These are phyloP conservation scores for Morinoia aosen DNA, from an alignment of 2,888 invertebrate species.

Conservation along the genomic window DNA sequence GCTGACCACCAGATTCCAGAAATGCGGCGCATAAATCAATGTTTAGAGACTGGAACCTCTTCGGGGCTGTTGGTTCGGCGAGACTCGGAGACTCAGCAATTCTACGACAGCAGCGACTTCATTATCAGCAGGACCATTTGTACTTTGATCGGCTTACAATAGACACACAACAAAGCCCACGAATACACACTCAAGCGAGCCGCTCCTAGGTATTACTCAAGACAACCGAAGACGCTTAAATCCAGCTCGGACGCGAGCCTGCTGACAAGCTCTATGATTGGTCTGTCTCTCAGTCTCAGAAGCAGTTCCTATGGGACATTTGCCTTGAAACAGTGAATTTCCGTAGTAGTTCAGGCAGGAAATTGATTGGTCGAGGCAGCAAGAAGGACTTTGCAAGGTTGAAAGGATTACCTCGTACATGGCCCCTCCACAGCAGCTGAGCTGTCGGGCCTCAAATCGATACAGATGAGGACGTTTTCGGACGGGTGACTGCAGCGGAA, in stretches of 20 bases:
- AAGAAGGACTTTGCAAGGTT: constrained; percentile 49
- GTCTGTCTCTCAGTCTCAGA: constrained; percentile 41
- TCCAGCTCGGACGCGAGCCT: neutral
- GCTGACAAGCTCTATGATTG: constrained; percentile 45
- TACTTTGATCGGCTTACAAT: constrained; percentile 48
- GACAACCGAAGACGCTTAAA: constrained; percentile 42
- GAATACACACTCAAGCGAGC: constrained; percentile 23
- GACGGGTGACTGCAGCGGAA: neutral
- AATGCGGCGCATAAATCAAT: neutral
- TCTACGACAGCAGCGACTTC: neutral
- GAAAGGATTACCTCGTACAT: constrained; percentile 40
- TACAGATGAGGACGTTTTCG: constrained; percentile 27
- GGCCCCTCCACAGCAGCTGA: neutral
- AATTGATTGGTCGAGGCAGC: constrained; percentile 48
- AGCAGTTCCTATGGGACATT: constrained; percentile 31
- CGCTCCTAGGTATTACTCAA: constrained; percentile 20
- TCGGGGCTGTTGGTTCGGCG: constrained; percentile 1
- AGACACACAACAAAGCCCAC: constrained; percentile 40
- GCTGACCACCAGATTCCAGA: constrained; percentile 22
- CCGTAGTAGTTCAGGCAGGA: constrained; percentile 42
- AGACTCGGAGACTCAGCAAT: neutral
- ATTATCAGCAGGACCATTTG: constrained; percentile 46
- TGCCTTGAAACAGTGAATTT: constrained; percentile 51
- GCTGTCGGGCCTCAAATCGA: constrained; percentile 8
- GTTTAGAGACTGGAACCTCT: neutral